A percentile compares a stretch with the other conserved stretches of the same genome.
Evolutionary conservation across 2,797 vertebrate genomes (phyloP).

Genomic region (Lycodopsis pacificus): DNA sequence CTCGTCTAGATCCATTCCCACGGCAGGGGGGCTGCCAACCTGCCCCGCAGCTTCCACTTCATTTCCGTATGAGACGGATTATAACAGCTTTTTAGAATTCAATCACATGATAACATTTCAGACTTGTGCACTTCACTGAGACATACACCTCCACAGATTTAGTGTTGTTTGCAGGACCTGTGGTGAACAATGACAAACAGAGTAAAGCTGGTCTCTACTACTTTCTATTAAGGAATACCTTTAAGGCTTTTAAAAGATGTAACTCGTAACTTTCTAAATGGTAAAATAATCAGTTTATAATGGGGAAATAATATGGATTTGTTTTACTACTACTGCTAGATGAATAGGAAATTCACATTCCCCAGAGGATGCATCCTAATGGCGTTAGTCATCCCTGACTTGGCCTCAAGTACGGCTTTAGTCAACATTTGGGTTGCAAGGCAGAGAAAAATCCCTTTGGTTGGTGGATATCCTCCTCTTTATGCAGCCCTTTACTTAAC

Average conservation of each 20-base stretch:
- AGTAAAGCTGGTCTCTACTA: background rate
- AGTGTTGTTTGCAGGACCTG: background rate
- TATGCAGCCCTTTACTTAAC: background rate
- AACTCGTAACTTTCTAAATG: background rate
- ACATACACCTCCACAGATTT: conserved; percentile 3
- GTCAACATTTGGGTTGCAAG: background rate
- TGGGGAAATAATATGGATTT: background rate
- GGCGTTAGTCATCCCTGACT: background rate
- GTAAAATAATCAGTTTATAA: background rate
- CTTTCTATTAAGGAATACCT: background rate
- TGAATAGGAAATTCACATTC: background rate
- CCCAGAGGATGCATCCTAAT: background rate
- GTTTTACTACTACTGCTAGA: background rate
- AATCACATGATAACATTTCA: conserved; percentile 18
- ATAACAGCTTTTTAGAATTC: conserved; percentile 20
- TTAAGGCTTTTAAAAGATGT: background rate
- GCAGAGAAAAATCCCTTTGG: no score
- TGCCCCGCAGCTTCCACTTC: conserved; percentile 22
- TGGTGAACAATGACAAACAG: background rate
- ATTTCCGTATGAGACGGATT: conserved; percentile 18
- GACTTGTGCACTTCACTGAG: conserved; percentile 28
- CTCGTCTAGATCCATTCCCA: conserved; percentile 29
- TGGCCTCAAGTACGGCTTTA: background rate
- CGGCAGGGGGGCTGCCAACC: conserved; percentile 35
- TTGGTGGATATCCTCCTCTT: background rate